Conservation (phyloP, 2,888 invertebrate species). For the Caenorhabditis doughertyi region DNA sequence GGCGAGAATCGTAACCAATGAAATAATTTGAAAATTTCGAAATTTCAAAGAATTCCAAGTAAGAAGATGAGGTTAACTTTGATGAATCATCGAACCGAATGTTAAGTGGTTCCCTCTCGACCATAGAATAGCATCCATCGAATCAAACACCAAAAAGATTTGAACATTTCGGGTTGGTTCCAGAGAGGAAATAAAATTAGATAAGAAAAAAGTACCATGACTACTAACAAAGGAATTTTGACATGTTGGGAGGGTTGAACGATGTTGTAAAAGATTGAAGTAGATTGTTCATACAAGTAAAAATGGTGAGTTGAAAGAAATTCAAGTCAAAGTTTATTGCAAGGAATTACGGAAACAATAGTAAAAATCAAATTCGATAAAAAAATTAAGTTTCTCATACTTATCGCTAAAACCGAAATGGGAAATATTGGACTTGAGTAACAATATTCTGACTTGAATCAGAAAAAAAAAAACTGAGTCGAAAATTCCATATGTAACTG, state of each 20-base stretch:
- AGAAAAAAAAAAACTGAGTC: too few species aligned
- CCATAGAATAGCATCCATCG: constrained; percentile 24
- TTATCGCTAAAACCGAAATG: too few species aligned
- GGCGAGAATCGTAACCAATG: background rate
- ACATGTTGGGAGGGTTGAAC: background rate
- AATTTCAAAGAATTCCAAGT: constrained; percentile 2
- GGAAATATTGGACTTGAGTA: too few species aligned
- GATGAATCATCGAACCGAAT: constrained; percentile 41
- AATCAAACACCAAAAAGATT: constrained; percentile 35
- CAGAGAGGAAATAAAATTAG: constrained; percentile 31
- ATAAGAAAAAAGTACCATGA: constrained; percentile 28
- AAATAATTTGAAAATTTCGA: constrained; percentile 9
- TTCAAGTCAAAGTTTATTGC: background rate
- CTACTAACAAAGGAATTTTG: constrained; percentile 26
- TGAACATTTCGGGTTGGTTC: constrained; percentile 16
- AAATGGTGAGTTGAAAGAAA: background rate
- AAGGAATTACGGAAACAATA: too few species aligned
- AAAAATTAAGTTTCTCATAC: too few species aligned
- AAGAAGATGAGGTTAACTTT: constrained; percentile 9
- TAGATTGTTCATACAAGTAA: background rate
- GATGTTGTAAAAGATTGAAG: constrained; percentile 11
- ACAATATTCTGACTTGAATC: too few species aligned
- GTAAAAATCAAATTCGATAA: too few species aligned
- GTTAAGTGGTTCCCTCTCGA: constrained; percentile 40
- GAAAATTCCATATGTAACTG: too few species aligned